Evolutionary conservation across 2,797 vertebrate species (phyloP), one percentile per base, ranked within the genome.

Genomic region (Pitangus sulphuratus): DNA sequence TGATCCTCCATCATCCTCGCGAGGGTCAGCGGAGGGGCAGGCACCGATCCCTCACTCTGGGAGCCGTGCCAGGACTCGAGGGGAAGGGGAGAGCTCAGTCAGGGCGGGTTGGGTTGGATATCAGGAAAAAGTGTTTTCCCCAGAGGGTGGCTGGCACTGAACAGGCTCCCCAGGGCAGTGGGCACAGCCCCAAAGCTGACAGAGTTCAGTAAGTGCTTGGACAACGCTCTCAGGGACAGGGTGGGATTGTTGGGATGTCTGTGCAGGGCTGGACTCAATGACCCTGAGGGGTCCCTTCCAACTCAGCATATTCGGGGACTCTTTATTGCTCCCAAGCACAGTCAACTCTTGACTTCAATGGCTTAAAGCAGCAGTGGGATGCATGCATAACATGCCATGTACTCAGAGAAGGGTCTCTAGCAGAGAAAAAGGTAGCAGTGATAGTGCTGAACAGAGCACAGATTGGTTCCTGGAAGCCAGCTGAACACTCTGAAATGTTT

Each of bases 361-460:
- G 9, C 20, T 54, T 77, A 31, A 13, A 15, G 14, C 33, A 66
- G 21, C 51, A 2, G 15, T 9, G 51, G 35, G 44, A 21, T 47
- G 42, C 4, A 12, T 0, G 5, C 25, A 1, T 60, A 12, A 15
- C 2, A 6, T 24, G 51, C 15, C 5, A 2, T 12, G 14, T 9
- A 6, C 33, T 37, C 26, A 15, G 54, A n/a, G 57, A 66, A 22
- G 19, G 31, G 35, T 37, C 50, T 37, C 2, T 4, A 51, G 44
- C 1, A 58, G 40, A 54, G 56, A 25, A 54, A 50, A 70, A 48
- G 9, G 11, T 19, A 68, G 15, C 16, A n/a, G 14, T 39, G 33
- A 6, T 74, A 19, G 54, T 57, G 40, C 1, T 35, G 31, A 71
- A 17, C 13, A 84, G 25, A n/a, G 44, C 12, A 76, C 66, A 82